A percentile compares a stretch with the other conserved stretches of the same genome.
Conservation (phyloP, 2,113 vertebrate species). For the Erythrolamprus reginae region DNA sequence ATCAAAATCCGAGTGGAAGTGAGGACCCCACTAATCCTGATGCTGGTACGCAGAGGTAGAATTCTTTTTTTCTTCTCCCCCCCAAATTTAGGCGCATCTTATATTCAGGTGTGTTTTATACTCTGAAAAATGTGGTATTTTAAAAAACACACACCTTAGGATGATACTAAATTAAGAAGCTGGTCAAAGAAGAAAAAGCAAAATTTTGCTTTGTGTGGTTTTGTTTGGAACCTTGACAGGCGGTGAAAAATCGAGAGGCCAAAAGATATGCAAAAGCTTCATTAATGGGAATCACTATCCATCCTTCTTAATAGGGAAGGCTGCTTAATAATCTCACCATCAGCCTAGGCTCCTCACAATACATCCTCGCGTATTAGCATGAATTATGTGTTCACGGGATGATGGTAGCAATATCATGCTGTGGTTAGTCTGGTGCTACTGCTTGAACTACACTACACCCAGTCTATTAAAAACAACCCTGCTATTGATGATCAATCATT, state of each 20-base stretch:
- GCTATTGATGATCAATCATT: slow-evolving; percentile 41
- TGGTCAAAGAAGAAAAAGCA: accelerated
- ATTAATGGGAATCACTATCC: background rate
- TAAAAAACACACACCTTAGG: too few relatives aligned
- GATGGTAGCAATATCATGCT: slow-evolving; percentile 5
- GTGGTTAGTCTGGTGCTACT: background rate
- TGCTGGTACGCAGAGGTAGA: too few relatives aligned
- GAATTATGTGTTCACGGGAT: accelerated
- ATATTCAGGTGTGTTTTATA: too few relatives aligned
- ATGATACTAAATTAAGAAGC: background rate
- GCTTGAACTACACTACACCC: slow-evolving; percentile 18
- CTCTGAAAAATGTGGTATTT: too few relatives aligned
- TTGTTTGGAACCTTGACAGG: background rate
- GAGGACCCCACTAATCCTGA: too few relatives aligned
- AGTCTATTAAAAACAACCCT: slow-evolving; percentile 5
- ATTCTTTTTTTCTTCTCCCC: too few relatives aligned
- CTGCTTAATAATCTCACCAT: background rate
- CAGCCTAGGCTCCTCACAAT: background rate
- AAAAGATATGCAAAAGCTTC: background rate
- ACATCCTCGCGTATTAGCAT: slow-evolving; percentile 10
- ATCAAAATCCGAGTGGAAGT: too few relatives aligned
- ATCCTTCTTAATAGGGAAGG: background rate
- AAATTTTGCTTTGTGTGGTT: background rate
- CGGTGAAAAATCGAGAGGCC: background rate
- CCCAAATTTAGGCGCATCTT: too few relatives aligned